These are phyloP conservation scores for Marasmarcha lunaedactyla DNA, from an alignment of 2,888 invertebrate genomes.

Conservation along the genomic window DNA sequence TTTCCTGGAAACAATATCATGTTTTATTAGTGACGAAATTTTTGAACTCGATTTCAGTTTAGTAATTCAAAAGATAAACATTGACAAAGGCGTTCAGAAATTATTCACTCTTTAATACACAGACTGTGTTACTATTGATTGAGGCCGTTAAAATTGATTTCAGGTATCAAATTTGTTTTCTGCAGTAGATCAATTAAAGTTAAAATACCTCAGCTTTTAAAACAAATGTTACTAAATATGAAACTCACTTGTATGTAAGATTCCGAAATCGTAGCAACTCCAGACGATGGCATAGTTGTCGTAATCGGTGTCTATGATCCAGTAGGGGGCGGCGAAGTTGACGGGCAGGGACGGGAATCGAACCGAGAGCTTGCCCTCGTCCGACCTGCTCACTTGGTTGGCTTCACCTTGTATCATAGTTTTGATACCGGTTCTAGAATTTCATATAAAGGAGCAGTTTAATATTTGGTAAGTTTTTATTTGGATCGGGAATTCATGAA, in stretches of 20 bases:
- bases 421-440: conserved; percentile 64
- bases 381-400: conserved; percentile 52
- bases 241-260: conserved; percentile 65
- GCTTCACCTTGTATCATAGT: conserved; percentile 71
- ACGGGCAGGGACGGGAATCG: conserved; percentile 73
- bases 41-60: too few species aligned
- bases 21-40: too few species aligned
- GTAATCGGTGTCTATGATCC: conserved; percentile 81
- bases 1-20: conserved; percentile 58
- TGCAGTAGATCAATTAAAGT: too few species aligned
- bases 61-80: too few species aligned
- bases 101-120: too few species aligned
- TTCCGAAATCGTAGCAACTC: conserved; percentile 67
- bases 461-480: too few species aligned
- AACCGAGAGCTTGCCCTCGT: conserved; percentile 72
- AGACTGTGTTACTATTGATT: too few species aligned
- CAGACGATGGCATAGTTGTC: conserved; percentile 78
- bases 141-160: too few species aligned
- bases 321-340: conserved; percentile 55
- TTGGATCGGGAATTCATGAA: too few species aligned
- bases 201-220: too few species aligned
- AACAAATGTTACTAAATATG: not conserved
- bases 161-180: too few species aligned
- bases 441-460: not conserved
- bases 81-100: too few species aligned